Base-by-base conservation (phyloP, 2,113 vertebrate species). In the Chaenocephalus aceratus region DNA sequence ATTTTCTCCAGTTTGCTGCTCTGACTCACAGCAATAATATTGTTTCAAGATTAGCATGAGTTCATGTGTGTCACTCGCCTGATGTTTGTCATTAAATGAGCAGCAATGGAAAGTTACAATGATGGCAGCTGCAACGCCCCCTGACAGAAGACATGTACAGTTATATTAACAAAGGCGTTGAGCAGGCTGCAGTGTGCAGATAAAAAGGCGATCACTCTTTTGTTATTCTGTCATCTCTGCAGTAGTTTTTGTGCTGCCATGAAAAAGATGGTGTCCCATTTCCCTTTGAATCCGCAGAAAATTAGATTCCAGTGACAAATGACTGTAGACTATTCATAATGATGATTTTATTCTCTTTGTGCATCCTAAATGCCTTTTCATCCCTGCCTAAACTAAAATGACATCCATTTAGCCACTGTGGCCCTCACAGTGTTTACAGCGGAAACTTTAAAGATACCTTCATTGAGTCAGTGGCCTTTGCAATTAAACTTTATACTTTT, bases 161-260 rank as follows among this genome's bases (percentile, higher is more conserved):
- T 79, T 58, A 64, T 62, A 82, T 83, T 84, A 87, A 89, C 85
- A 90, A 91, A 88, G 67, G 65, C 79, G 89, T 78, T 75, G 66
- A 74, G 72, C 74, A 66, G 69, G 74, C 88, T 87, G 86, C 80
- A 67, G 79, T 51, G 44, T 76, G 63, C 60, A 65, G 91, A 92
- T 90, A 88, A 89, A 91, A 91, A 83, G 74, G 65, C 79, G 65
- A 82, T 88, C 79, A 72, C 77, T 82, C 85, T 91, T 92, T 93
- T 89, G 86, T 92, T 83, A 81, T 88, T 89, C 80, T 91, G 89
- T 90, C 88, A 88, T 90, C 82, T 89, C 73, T 66, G 66, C 71
- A 86, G 76, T 89, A 75, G 69, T 89, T 83, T 88, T 83, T 84
- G 57, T 82, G 78, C 75, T 51, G 74, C 76, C 66, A 71, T 46